Conservation (phyloP, 2,797 vertebrate species). For the Pseudochaenichthys georgianus region DNA sequence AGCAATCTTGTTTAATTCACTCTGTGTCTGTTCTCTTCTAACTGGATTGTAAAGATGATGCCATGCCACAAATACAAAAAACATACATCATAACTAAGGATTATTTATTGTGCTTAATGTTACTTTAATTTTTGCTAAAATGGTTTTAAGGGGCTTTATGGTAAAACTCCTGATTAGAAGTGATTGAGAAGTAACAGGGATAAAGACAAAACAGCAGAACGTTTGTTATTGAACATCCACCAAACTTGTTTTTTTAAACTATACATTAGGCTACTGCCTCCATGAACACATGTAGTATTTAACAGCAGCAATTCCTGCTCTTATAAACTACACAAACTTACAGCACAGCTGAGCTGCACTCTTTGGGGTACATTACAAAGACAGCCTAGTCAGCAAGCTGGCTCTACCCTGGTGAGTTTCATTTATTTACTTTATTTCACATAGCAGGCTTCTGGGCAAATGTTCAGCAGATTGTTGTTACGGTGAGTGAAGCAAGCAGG, state of each 20-base stretch:
- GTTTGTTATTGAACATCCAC: not conserved
- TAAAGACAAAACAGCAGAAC: not conserved
- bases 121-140: too few species aligned
- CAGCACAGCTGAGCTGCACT: constrained; percentile 2
- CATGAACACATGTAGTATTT: constrained; percentile 1
- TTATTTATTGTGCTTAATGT: too few species aligned
- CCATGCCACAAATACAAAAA: too few species aligned
- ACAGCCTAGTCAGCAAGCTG: constrained; percentile 27
- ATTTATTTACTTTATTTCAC: constrained; percentile 32
- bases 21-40: not conserved
- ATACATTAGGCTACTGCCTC: not conserved
- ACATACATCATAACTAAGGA: too few species aligned
- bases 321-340: constrained; percentile 2
- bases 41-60: too few species aligned
- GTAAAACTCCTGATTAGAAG: not conserved
- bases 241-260: constrained; percentile 6
- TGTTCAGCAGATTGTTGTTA: constrained; percentile 7
- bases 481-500: too few species aligned
- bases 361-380: constrained; percentile 11
- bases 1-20: not conserved
- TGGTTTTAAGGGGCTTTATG: too few species aligned
- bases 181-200: not conserved
- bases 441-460: constrained; percentile 14
- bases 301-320: constrained; percentile 4
- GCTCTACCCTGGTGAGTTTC: constrained; percentile 4